Percentiles rank a stretch among this genome's conserved stretches.
Conservation (phyloP, 2,797 vertebrate species). For the Sternarchorhynchus goeldii region DNA sequence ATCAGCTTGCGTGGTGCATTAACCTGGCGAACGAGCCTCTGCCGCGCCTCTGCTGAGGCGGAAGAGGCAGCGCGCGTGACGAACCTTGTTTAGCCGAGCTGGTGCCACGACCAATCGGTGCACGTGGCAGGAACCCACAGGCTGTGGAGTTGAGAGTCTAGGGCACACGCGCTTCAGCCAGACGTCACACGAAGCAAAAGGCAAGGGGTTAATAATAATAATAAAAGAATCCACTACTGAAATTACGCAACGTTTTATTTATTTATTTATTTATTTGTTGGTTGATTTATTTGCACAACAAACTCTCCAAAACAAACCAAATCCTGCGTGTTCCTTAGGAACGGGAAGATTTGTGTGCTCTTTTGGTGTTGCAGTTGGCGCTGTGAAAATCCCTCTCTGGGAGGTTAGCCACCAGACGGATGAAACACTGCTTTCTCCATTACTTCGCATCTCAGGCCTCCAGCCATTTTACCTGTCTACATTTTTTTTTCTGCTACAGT, state of each 20-base stretch:
- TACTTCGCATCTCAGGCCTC: conserved; percentile 70
- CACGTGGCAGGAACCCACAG: conserved; percentile 2
- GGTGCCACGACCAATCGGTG: conserved; percentile 33
- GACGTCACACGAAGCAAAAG: not conserved
- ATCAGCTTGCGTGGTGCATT: conserved; percentile 54
- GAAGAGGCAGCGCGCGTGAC: conserved; percentile 31
- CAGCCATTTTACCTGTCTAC: conserved; percentile 66
- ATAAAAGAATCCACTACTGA: not conserved
- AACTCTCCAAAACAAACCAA: too few species aligned
- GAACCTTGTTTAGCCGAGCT: conserved; percentile 43
- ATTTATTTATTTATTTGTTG: too few species aligned
- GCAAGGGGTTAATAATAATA: not conserved
- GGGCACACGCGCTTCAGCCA: not conserved
- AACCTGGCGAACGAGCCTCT: conserved; percentile 16
- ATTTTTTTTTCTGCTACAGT: conserved; percentile 71
- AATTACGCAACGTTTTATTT: too few species aligned
- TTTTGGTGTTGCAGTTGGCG: not conserved
- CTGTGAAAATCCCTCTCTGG: conserved; percentile 28
- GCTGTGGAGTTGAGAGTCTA: conserved; percentile 27
- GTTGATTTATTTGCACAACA: not conserved
- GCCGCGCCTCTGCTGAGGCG: conserved; percentile 8
- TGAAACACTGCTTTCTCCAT: conserved; percentile 57
- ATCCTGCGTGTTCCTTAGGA: not conserved
- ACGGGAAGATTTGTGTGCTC: not conserved
- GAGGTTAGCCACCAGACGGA: conserved; percentile 20